Evolutionary conservation across 2,888 invertebrate genomes (phyloP), one percentile per base, ranked within the genome.

Genomic region (Tiliacea citrago): DNA sequence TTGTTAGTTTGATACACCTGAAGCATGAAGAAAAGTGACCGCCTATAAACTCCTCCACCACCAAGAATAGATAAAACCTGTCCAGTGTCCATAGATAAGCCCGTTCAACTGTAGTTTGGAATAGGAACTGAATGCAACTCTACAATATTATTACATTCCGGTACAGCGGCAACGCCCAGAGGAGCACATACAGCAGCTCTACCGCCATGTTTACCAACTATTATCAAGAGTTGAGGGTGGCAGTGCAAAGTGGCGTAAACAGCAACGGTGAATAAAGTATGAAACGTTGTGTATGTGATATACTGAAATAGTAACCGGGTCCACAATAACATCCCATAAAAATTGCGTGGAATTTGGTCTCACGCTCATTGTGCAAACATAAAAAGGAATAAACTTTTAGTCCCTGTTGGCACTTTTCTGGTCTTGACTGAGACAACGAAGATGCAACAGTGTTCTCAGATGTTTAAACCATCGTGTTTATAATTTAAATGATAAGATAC

Each of bases 171-270:
- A 57, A 9, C 51, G 53, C 4, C 13, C 12, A 8, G 6, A 55
- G 9, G 9, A 29, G 29, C 45, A 13, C 21, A 21, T 29, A 24
- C 21, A 51, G 45, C 29, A 18, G 16, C 57, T 53, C 3, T 51
- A 47, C 53, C 45, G 61, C 7, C 47, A 35, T 79, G 57, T 79
- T 74, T 69, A 57, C 79, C 51, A 47, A 67, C 74, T 47, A 69
- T 66, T 39, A 68, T 57, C 68, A 29, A 74, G 39, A 51, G 55
- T 35, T 12, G 42, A 24, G 9, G 47, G 18, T 3, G 51, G 39
- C n/a, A 4, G 45, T 18, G 49, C 51, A 79, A 16, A 12, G 53
- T 16, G 69, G 69, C 29, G 74, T 45, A 69, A 18, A 9, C 45
- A 53, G 2, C 24, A 35, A 63, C 53, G 47, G 21, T 21, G 18